Conservation (phyloP, 2,888 invertebrate genomes). For the Neocrepidodera transversa region DNA sequence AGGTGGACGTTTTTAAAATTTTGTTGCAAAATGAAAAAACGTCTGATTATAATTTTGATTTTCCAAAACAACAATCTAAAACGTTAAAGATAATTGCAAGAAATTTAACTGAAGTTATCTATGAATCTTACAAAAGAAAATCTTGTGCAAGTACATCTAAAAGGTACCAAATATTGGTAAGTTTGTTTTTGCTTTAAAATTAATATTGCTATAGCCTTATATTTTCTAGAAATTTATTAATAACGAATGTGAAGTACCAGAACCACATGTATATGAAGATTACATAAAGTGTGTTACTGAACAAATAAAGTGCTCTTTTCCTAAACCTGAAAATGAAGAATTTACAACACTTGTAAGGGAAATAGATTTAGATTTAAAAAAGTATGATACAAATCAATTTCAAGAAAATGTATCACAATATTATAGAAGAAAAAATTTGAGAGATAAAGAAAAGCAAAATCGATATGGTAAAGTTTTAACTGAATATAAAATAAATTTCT, state of each 20-base stretch:
- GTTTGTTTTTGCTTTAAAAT: background rate
- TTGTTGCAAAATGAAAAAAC: slow-evolving; percentile 31
- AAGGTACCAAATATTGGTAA: slow-evolving; percentile 42
- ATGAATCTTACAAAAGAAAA: slow-evolving; percentile 41
- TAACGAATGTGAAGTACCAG: slow-evolving; percentile 31
- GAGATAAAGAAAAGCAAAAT: slow-evolving; percentile 1
- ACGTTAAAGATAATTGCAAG: slow-evolving; percentile 35
- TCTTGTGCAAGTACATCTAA: slow-evolving; percentile 37
- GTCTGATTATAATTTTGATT: slow-evolving; percentile 28
- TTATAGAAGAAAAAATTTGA: background rate
- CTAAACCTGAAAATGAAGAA: slow-evolving; percentile 15
- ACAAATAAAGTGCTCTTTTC: slow-evolving; percentile 15
- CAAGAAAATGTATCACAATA: slow-evolving; percentile 15
- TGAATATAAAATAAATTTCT: background rate
- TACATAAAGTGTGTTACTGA: slow-evolving; percentile 30
- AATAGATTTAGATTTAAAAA: slow-evolving; percentile 25
- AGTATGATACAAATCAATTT: slow-evolving; percentile 7
- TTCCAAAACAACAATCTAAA: slow-evolving; percentile 39
- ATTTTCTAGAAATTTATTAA: slow-evolving; percentile 39
- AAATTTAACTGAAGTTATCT: slow-evolving; percentile 41
- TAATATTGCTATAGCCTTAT: background rate
- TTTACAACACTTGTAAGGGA: slow-evolving; percentile 9
- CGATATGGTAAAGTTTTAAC: background rate
- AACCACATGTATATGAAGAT: slow-evolving; percentile 27
- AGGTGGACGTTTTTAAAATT: slow-evolving; percentile 37